Conservation (phyloP, 37 sponge, comb jelly and placozoan species). For the Chondrilla cf. caribensis region DNA sequence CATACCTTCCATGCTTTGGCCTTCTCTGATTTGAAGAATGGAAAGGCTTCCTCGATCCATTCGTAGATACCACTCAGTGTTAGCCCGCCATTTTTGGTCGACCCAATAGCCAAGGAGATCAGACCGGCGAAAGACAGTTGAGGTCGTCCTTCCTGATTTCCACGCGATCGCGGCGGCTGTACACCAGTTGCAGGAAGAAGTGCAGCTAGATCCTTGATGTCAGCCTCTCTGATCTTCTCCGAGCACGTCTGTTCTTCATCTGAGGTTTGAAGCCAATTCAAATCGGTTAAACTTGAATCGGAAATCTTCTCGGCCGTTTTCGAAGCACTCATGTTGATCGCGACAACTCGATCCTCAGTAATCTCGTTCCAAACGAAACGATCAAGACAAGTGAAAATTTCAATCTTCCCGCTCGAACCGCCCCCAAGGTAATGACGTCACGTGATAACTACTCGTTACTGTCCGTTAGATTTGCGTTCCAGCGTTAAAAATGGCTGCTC, state of each 20-base stretch:
- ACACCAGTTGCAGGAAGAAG: background rate
- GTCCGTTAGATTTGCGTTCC: background rate
- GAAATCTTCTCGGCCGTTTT: background rate
- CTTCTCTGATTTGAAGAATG: slow-evolving; percentile 70
- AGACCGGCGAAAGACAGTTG: slow-evolving; percentile 76
- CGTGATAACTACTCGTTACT: background rate
- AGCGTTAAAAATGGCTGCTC: background rate
- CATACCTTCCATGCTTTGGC: slow-evolving; percentile 84
- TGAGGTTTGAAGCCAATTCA: slow-evolving; percentile 49
- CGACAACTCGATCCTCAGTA: too few relatives aligned
- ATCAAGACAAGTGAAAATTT: background rate
- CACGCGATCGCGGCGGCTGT: slow-evolving; percentile 10
- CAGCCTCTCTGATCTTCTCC: background rate
- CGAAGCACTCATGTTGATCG: background rate
- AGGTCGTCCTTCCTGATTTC: slow-evolving; percentile 34
- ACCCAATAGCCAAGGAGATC: slow-evolving; percentile 72
- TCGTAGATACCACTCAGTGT: slow-evolving; percentile 70
- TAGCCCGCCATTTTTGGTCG: slow-evolving; percentile 56
- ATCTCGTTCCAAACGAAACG: background rate
- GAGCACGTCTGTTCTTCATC: background rate
- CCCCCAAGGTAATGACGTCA: background rate
- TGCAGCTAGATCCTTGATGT: background rate
- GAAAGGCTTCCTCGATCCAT: slow-evolving; percentile 78
- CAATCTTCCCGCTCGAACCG: slow-evolving; percentile 21
- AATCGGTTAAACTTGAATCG: slow-evolving; percentile 72